These are phyloP conservation scores for Synanthedon tipuliformis DNA, from an alignment of 2,888 invertebrate genomes.

Conservation along the genomic window DNA sequence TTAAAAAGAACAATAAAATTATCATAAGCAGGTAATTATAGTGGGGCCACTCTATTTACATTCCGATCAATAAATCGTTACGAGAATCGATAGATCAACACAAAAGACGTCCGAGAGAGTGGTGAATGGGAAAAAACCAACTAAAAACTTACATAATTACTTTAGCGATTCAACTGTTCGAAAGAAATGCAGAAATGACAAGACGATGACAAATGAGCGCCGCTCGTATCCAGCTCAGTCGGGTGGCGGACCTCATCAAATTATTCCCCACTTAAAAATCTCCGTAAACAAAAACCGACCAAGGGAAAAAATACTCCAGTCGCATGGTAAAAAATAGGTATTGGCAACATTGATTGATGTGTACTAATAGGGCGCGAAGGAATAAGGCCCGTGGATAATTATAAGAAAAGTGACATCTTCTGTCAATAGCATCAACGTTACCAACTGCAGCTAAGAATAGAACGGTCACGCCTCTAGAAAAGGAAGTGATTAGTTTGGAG, in stretches of 20 bases:
- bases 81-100: slow-evolving; percentile 21
- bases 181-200: slow-evolving; percentile 70
- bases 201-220: slow-evolving; percentile 70
- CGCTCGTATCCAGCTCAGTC: slow-evolving; percentile 60
- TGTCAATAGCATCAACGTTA: slow-evolving; percentile 52
- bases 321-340: slow-evolving; percentile 64
- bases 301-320: slow-evolving; percentile 56
- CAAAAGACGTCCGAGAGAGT: slow-evolving; percentile 20
- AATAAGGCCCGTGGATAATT: slow-evolving; percentile 66
- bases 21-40: neutral
- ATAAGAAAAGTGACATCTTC: slow-evolving; percentile 68
- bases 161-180: slow-evolving; percentile 61
- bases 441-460: slow-evolving; percentile 54
- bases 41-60: neutral
- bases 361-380: slow-evolving; percentile 70
- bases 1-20: neutral
- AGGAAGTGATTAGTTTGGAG: slow-evolving; percentile 66
- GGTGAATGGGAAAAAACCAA: slow-evolving; percentile 41
- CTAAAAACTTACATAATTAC: slow-evolving; percentile 66
- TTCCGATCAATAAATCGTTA: slow-evolving; percentile 11
- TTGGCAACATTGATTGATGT: slow-evolving; percentile 72
- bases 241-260: slow-evolving; percentile 71
- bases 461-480: slow-evolving; percentile 59
- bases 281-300: slow-evolving; percentile 65
- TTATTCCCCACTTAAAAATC: slow-evolving; percentile 70